Percentiles rank a stretch among this genome's conserved stretches.
These are phyloP conservation scores for Tipula unca DNA, from an alignment of 2,888 invertebrate species.

Conservation along the genomic window DNA sequence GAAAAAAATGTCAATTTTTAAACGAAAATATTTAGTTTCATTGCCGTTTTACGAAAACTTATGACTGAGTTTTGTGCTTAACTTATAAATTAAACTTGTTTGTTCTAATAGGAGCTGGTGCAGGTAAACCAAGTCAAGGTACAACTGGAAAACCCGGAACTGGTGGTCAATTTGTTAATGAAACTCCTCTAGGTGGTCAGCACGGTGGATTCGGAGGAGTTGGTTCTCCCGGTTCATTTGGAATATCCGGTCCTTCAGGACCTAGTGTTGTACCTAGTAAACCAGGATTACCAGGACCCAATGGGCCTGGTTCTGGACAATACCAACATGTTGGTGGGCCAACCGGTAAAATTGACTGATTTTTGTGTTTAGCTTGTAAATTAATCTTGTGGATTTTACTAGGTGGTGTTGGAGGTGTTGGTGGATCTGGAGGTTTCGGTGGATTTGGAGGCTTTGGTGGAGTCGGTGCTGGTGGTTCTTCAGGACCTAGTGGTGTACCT, in stretches of 20 bases:
- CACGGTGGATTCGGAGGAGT: not conserved
- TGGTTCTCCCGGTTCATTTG: conserved; percentile 15
- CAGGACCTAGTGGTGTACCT: conserved; percentile 20
- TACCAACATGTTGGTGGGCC: conserved; percentile 2
- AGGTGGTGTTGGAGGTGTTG: conserved; percentile 23
- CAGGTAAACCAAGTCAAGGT: not conserved
- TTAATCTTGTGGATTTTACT: not conserved
- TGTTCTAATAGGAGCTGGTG: too few species aligned
- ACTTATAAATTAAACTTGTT: too few species aligned
- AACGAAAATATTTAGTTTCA: too few species aligned
- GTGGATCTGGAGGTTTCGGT: conserved; percentile 34
- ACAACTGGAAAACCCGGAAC: not conserved
- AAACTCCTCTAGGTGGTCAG: too few species aligned
- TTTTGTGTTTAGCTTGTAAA: not conserved
- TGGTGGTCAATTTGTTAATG: too few species aligned
- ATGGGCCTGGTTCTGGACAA: not conserved
- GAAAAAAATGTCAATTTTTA: too few species aligned
- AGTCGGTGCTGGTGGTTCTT: conserved; percentile 24
- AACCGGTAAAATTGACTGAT: not conserved
- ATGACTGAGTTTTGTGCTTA: too few species aligned
- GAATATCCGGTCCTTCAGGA: not conserved
- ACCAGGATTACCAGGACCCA: conserved; percentile 24
- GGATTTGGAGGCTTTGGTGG: conserved; percentile 29
- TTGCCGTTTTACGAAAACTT: too few species aligned
- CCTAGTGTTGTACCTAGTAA: conserved; percentile 18